Base-by-base conservation (phyloP, 2,888 invertebrate species). In the Cephus rjabovi region DNA sequence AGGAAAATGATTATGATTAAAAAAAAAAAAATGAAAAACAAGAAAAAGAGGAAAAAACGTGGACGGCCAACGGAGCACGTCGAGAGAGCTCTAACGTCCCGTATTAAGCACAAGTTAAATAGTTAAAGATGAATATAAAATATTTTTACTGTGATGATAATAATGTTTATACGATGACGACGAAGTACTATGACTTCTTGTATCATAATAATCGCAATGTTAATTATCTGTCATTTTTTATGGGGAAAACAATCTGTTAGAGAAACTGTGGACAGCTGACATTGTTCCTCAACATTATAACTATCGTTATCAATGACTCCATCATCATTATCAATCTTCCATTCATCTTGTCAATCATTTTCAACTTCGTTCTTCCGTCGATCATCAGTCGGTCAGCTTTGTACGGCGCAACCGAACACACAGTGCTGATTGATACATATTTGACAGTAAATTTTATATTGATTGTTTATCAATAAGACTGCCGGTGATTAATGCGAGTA, bases 61-160 rank as follows among this genome's bases (percentile, higher is more conserved):
- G 15, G 34, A 31, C 68, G 35, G 9, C 40, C 75, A 34, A 74
- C 31, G 35, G 79, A 78, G 79, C 76, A 80, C 80, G 75, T 81
- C 79, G 79, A 82, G 81, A 75, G 77, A 79, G 81, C 82, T 83
- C 81, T 80, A 78, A 77, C 83, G 81, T 81, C 81, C 81, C 80
- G 77, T 71, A 12, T 31, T 33, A 77, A 79, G 85, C 85, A 85
- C 86, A 85, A 86, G 83, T 88, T 87, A 85, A 79, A 88, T 86
- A 86, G 82, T 83, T 83, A 82, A 81, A 82, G 79, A 81, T 37
- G 86, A 84, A 88, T 86, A 87, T 86, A 84, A 87, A 88, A 89
- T 90, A 90, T 90, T 90, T 91, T 91, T 91, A 91, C 91, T 91
- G 91, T 91, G 91, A 91, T 91, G 91, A 91, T 91, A 91, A 91